A percentile compares a stretch with the other conserved stretches of the same genome.
These are phyloP conservation scores for Ectemnius lituratus DNA, from an alignment of 2,888 invertebrate species.

Conservation along the genomic window DNA sequence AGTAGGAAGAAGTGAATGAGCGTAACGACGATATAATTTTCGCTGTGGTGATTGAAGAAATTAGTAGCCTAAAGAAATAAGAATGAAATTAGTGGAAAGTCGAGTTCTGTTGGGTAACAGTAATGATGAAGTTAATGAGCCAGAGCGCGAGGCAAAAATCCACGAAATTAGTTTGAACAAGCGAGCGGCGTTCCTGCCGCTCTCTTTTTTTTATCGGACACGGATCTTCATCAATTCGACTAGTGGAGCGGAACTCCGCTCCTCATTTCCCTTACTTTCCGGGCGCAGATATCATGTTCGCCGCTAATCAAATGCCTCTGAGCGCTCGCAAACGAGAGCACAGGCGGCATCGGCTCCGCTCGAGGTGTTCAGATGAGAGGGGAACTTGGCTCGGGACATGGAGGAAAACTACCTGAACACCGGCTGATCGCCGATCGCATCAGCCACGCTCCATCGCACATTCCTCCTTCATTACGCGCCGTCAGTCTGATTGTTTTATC, in stretches of 20 bases:
- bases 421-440: slow-evolving; percentile 27
- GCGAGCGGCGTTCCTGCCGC: not conserved
- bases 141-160: too few species aligned
- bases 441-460: slow-evolving; percentile 65
- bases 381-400: slow-evolving; percentile 25
- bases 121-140: too few species aligned
- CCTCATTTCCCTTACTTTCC: not conserved
- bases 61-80: not conserved
- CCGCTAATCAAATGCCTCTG: slow-evolving; percentile 5
- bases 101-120: not conserved
- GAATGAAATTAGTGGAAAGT: not conserved
- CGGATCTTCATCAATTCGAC: slow-evolving; percentile 2
- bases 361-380: not conserved
- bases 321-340: not conserved
- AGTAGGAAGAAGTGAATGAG: not conserved
- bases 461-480: slow-evolving; percentile 71
- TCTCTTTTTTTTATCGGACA: not conserved
- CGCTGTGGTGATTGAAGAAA: not conserved
- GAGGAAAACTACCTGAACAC: slow-evolving; percentile 43
- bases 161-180: too few species aligned
- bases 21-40: too few species aligned
- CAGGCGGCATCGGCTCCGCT: slow-evolving; percentile 14
- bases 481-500: slow-evolving; percentile 71
- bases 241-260: not conserved
- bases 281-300: not conserved